Percentiles rank a stretch among this genome's conserved stretches.
These are phyloP conservation scores for Drosophila formosana DNA, from an alignment of 2,888 invertebrate species.

Conservation along the genomic window DNA sequence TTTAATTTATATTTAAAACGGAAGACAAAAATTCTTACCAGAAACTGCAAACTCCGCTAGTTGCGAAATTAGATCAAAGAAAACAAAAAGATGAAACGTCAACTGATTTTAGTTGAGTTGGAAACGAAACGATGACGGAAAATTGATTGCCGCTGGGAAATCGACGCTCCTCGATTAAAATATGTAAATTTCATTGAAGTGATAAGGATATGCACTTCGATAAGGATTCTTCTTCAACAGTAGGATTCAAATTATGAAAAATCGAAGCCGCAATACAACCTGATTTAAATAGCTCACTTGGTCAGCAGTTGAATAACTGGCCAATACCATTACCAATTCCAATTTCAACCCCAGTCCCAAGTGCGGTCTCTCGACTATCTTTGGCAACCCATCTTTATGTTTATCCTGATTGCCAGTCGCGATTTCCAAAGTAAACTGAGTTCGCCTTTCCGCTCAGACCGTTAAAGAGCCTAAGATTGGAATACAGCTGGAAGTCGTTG, in stretches of 20 bases:
- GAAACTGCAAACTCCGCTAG: constrained; percentile 16
- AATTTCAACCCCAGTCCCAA: constrained; percentile 18
- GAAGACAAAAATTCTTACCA: constrained; percentile 8
- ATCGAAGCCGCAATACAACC: constrained; percentile 22
- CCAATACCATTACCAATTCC: constrained; percentile 38
- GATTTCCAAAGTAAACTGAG: constrained; percentile 35
- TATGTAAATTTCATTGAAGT: constrained; percentile 67
- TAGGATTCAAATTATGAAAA: constrained; percentile 35
- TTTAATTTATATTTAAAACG: constrained; percentile 21
- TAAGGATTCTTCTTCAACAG: not conserved
- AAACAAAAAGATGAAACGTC: constrained; percentile 34
- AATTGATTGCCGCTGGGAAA: constrained; percentile 73
- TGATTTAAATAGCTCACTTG: constrained; percentile 28
- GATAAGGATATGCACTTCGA: not conserved
- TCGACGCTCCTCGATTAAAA: constrained; percentile 63
- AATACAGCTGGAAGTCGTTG: constrained; percentile 60
- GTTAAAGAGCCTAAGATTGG: constrained; percentile 26
- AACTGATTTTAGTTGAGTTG: constrained; percentile 33
- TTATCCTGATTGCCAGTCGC: constrained; percentile 40
- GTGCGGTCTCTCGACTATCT: constrained; percentile 39
- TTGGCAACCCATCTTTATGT: constrained; percentile 47
- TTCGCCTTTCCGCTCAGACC: not conserved
- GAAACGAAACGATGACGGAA: constrained; percentile 21
- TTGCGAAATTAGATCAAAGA: constrained; percentile 43
- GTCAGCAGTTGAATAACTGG: constrained; percentile 29